Percentiles rank a stretch among this genome's conserved stretches.
Evolutionary conservation across 2,113 vertebrate genomes (phyloP).

Genomic region (Morphnarchus princeps): DNA sequence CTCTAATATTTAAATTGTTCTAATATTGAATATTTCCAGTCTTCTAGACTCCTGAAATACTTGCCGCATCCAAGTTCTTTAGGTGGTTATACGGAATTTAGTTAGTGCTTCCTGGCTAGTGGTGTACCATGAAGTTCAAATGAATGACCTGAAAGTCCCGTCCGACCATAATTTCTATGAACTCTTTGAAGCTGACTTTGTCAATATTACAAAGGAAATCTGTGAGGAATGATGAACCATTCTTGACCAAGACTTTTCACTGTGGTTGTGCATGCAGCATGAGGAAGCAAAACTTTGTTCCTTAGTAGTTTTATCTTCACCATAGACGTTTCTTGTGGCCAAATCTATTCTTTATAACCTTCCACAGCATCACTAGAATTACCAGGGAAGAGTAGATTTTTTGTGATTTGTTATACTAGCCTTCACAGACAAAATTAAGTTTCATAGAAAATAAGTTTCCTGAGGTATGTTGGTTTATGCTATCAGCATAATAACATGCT

Average conservation of each 20-base stretch:
- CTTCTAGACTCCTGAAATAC: background rate
- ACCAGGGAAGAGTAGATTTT: background rate
- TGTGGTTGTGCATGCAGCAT: background rate
- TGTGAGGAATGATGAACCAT: background rate
- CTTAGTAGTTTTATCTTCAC: background rate
- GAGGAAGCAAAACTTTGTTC: background rate
- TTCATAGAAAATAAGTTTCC: background rate
- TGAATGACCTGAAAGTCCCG: background rate
- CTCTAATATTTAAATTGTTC: background rate
- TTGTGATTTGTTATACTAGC: background rate
- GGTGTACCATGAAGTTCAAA: background rate
- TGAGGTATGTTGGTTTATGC: background rate
- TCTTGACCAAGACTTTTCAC: background rate
- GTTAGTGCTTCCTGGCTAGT: constrained; percentile 5
- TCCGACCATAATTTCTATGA: background rate
- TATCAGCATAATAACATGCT: background rate
- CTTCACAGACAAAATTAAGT: background rate
- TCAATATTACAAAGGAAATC: constrained; percentile 30
- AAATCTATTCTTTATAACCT: background rate
- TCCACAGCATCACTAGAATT: background rate
- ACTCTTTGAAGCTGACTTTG: constrained; percentile 42
- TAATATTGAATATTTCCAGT: background rate
- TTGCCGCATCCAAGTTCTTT: background rate
- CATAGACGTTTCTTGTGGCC: background rate
- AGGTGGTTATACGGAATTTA: constrained; percentile 6